Percentiles rank a stretch among this genome's conserved stretches.
Conservation (phyloP, 2,888 invertebrate species). For the Plebejus melissa region DNA sequence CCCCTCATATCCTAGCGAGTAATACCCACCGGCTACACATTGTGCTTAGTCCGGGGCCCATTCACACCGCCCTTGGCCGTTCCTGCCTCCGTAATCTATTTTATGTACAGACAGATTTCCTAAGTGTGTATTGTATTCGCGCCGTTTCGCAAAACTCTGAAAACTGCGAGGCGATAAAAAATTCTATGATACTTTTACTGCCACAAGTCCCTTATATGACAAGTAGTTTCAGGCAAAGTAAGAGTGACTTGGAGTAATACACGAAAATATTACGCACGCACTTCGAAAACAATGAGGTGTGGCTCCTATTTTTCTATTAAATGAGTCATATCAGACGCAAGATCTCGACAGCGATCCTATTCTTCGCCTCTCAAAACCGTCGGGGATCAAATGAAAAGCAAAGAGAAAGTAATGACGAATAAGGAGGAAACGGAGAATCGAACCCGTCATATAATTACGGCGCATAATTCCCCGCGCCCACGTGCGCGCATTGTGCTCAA, state of each 20-base stretch:
- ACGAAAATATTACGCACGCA: background rate
- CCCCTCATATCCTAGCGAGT: conserved; percentile 46
- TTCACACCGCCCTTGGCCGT: conserved; percentile 41
- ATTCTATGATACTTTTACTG: conserved; percentile 17
- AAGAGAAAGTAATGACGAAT: conserved; percentile 27
- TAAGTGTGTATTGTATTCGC: conserved; percentile 38
- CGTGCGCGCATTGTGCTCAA: conserved; percentile 19
- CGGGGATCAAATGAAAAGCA: conserved; percentile 13
- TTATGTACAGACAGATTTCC: conserved; percentile 39
- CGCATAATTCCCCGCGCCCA: conserved; percentile 24
- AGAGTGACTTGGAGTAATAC: background rate
- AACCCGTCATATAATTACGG: conserved; percentile 26
- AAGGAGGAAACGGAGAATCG: conserved; percentile 20
- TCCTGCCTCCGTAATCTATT: conserved; percentile 42
- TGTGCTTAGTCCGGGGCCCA: conserved; percentile 45
- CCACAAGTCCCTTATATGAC: background rate
- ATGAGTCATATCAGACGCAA: background rate
- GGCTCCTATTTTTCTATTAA: background rate
- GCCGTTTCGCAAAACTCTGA: conserved; percentile 32
- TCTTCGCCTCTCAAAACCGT: background rate
- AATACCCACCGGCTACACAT: conserved; percentile 58
- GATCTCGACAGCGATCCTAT: background rate
- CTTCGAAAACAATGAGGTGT: background rate
- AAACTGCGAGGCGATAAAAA: conserved; percentile 28
- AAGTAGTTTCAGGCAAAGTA: background rate